phyloP scores from a whole-genome alignment of 2,113 vertebrate genomes.

The Bambusicola thoracicus region DNA sequence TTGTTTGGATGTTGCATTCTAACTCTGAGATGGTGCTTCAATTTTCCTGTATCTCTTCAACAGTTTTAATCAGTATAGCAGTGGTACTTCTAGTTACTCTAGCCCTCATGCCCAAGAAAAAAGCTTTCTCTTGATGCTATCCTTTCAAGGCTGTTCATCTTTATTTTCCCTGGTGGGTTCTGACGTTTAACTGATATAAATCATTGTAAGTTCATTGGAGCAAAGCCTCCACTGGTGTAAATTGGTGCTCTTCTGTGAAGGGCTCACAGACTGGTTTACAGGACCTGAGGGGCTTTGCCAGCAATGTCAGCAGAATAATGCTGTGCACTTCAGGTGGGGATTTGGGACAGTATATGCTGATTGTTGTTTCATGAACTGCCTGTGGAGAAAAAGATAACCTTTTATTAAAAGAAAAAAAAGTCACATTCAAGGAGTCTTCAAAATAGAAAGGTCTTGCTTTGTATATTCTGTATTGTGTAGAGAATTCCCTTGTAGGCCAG shows the following conservation, averaged over 20 bases:
- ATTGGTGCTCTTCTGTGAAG: not conserved
- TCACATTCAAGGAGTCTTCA: not conserved
- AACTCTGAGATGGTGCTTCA: not conserved
- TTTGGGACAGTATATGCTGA: not conserved
- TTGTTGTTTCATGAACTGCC: not conserved
- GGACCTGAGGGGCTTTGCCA: slow-evolving; percentile 10
- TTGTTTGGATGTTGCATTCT: not conserved
- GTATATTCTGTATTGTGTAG: not conserved
- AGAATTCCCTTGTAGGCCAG: not conserved
- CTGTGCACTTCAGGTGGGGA: not conserved
- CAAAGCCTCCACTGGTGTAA: not conserved
- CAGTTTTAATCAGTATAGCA: not conserved
- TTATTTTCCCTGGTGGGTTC: not conserved
- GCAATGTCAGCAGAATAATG: not conserved
- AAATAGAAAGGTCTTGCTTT: not conserved
- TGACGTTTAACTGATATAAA: slow-evolving; percentile 31
- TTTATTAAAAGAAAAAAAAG: not conserved
- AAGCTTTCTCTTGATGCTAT: not conserved
- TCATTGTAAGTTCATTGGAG: not conserved
- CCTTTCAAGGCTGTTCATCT: not conserved
- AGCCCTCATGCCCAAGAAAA: not conserved
- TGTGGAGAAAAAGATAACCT: not conserved
- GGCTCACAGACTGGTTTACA: not conserved
- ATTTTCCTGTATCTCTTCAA: not conserved
- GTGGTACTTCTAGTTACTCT: slow-evolving; percentile 18